Evolutionary conservation across 2,113 vertebrate genomes (phyloP).

Genomic region (Xiphophorus maculatus): DNA sequence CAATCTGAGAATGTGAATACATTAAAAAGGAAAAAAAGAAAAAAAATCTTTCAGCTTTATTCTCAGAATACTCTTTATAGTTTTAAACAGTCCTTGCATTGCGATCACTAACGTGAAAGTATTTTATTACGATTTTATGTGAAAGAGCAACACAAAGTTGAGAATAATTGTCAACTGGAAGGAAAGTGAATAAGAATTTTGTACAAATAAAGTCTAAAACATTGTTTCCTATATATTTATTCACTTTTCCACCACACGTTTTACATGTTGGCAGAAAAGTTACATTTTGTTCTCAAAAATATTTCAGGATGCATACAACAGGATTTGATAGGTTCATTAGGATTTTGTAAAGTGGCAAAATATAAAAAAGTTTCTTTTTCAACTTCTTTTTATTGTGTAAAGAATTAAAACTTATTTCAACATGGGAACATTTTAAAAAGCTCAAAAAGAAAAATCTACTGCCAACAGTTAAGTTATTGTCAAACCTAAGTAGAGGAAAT

Average conservation of each 20-base stretch:
- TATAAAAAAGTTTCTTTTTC: background rate
- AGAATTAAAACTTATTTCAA: background rate
- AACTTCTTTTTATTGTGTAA: background rate
- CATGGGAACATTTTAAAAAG: too few species aligned
- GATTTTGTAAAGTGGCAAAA: background rate
- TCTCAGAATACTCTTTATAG: background rate
- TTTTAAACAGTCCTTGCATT: background rate
- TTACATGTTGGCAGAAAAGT: too few species aligned
- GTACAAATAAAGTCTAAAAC: too few species aligned
- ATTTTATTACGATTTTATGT: background rate
- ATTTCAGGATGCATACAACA: too few species aligned
- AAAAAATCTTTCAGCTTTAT: too few species aligned
- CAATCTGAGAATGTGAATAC: background rate
- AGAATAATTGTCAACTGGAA: too few species aligned
- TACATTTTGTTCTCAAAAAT: too few species aligned
- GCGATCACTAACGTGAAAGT: background rate
- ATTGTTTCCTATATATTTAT: too few species aligned
- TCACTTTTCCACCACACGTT: too few species aligned
- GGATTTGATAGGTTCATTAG: too few species aligned
- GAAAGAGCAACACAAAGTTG: too few species aligned
- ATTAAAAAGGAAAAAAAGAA: background rate
- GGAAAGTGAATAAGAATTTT: too few species aligned
- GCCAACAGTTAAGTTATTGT: background rate
- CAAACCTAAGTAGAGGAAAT: conserved; percentile 10
- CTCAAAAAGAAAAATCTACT: background rate